Evolutionary conservation across 2,888 invertebrate species (phyloP), one percentile per base, ranked within the genome.

Genomic region (Prosopocoilus inquinatus): DNA sequence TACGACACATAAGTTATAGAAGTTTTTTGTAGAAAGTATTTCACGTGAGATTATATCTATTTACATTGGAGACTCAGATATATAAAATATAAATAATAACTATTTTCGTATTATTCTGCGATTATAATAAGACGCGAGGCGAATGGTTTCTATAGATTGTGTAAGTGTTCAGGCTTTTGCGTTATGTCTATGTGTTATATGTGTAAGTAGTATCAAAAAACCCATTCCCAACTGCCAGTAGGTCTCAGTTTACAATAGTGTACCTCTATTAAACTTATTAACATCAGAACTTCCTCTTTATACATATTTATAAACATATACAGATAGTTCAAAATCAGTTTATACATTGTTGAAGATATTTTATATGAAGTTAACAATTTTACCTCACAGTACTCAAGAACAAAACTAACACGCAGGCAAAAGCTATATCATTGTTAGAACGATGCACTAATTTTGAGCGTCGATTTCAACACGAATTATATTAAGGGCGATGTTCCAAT

Each of bases 61-160:
- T 71, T 73, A 73, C 72, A 73, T 70, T 70, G 73, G 71, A 72
- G 73, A 73, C 71, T 73, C 71, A 71, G 70, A 71, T 71, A 70
- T 70, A 70, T 70, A 70, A 59, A 50, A 60, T 67, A 69, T 68
- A 71, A 68, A 70, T 70, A 28, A 70, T 70, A 70, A 72, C 71
- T 72, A 73, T 73, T 73, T 73, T 73, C 72, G 69, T 72, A 73
- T 72, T 70, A 71, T 73, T 70, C 71, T 69, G 70, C 69, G 70
- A 70, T 70, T 70, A 69, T 68, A 65, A 66, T 60, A 61, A 64
- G 63, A 64, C 62, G 64, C 60, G 53, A 58, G 50, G 49, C 55
- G 53, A 49, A 58, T 55, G 51, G 46, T 50, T 53, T 55, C 48
- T 53, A 51, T 68, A 68, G 67, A 70, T 68, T 68, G 70, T 71